Evolutionary conservation across 2,113 vertebrate genomes (phyloP).

Genomic region (Prietella phreatophila): DNA sequence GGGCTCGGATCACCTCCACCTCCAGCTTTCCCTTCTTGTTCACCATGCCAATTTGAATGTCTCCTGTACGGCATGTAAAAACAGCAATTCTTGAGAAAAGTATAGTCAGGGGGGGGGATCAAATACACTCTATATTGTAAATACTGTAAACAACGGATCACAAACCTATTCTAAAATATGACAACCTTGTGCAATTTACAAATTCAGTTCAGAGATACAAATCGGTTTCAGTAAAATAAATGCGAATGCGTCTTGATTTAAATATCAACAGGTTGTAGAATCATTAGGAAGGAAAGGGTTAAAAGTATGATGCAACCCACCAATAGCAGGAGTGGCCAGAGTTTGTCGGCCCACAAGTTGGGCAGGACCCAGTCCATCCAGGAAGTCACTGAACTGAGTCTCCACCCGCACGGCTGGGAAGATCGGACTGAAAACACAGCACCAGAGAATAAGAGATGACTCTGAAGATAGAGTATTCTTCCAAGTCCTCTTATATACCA

Average conservation of each 20-base stretch:
- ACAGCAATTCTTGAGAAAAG: not conserved
- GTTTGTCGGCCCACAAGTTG: constrained; percentile 96
- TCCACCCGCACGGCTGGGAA: constrained; percentile 93
- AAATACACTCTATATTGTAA: not conserved
- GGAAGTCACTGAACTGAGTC: constrained; percentile 96
- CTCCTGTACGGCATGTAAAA: constrained; percentile 70
- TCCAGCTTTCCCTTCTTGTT: constrained; percentile 97
- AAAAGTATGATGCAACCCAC: constrained; percentile 68
- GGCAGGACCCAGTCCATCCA: constrained; percentile 94
- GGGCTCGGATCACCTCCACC: constrained; percentile 97
- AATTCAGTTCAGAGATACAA: not conserved
- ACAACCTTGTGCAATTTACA: not conserved
- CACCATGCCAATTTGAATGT: constrained; percentile 98
- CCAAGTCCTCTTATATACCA: not conserved
- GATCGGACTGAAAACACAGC: constrained; percentile 77
- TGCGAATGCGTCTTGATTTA: not conserved
- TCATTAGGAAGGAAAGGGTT: not conserved
- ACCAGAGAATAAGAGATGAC: not conserved
- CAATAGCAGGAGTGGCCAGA: constrained; percentile 93
- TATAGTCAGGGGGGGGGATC: not conserved
- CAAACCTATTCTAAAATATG: not conserved
- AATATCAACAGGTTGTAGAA: not conserved
- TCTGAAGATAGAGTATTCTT: not conserved
- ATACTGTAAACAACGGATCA: not conserved
- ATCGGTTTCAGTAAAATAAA: not conserved